Percentiles rank a stretch among this genome's conserved stretches.
phyloP scores from a whole-genome alignment of 2,797 vertebrate species.

The Protonibea diacanthus region DNA sequence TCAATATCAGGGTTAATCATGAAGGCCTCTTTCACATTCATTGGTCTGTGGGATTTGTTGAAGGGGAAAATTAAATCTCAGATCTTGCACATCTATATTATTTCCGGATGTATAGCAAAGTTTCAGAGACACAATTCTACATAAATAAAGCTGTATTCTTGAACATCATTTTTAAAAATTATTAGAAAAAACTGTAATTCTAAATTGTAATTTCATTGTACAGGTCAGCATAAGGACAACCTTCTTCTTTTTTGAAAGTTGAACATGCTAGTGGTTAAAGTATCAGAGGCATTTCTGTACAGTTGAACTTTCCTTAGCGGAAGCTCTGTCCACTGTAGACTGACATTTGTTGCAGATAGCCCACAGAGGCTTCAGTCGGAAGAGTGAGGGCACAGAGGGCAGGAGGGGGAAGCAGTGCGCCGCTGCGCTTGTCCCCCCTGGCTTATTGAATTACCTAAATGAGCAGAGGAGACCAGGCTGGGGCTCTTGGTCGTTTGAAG shows the following conservation, averaged over 20 bases:
- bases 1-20: constrained; percentile 31
- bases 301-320: constrained; percentile 27
- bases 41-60: background rate
- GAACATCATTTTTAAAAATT: background rate
- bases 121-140: background rate
- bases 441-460: constrained; percentile 88
- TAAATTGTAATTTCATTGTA: background rate
- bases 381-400: constrained; percentile 76
- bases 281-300: constrained; percentile 29
- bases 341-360: constrained; percentile 79
- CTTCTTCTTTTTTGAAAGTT: background rate
- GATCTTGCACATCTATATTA: background rate
- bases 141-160: background rate
- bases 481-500: constrained; percentile 84
- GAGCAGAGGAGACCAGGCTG: constrained; percentile 82
- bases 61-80: constrained; percentile 12
- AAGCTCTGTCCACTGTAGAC: constrained; percentile 53
- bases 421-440: constrained; percentile 76
- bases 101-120: background rate
- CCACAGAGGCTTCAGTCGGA: constrained; percentile 77
- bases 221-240: background rate
- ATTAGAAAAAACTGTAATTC: background rate
- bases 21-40: constrained; percentile 46
- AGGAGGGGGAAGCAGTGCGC: constrained; percentile 74
- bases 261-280: constrained; percentile 8